Base-by-base conservation (phyloP, 2,113 vertebrate species). In the Urocitellus parryii region DNA sequence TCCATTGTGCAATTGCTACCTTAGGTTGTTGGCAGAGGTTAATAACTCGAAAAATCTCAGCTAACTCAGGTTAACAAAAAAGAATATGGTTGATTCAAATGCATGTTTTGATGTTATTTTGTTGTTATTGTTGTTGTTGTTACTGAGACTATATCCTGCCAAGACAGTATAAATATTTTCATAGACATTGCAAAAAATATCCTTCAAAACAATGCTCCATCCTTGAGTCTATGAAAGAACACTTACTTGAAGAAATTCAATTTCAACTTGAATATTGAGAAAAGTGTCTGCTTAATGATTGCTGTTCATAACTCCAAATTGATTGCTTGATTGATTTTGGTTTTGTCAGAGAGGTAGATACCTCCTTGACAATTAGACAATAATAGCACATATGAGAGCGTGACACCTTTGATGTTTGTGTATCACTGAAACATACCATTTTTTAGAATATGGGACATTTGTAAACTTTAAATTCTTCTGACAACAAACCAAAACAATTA, bases 31-130 rank as follows among this genome's bases (percentile, higher is more conserved):
- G 8, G 13, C 65, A 89, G 24, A 91, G 9, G 25, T 88, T 94
- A 51, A 79, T 32, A 88, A 76, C 11, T 73, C 24, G 61, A 83
- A 95, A 72, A 18, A 86, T 39, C 89, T 93, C 37, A 79, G 9
- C 16, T 95, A 17, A 86, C 12, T 83, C 10, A 34, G 8, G 67
- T 8, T 93, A 42, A 95, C 81, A 61, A 77, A 87, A 74, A 34
- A 17, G 18, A 92, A 83, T 77, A 58, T 27, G 45, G 86, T 18
- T 93, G 18, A 48, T 97, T 76, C 53, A 91, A 91, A 89, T 73
- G 29, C 37, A 53, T 70, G 16, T 3, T 68, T 95, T 45, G 61
- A 80, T 61, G 39, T 48, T 76, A 42, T 45, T 68, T 95, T 56
- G 18, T 79, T 94, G 5, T 42, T 42, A 4, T 39, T 39, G 42